A percentile compares a stretch with the other conserved stretches of the same genome.
Evolutionary conservation across 2,888 invertebrate genomes (phyloP).

Genomic region (Marronus borbonicus): DNA sequence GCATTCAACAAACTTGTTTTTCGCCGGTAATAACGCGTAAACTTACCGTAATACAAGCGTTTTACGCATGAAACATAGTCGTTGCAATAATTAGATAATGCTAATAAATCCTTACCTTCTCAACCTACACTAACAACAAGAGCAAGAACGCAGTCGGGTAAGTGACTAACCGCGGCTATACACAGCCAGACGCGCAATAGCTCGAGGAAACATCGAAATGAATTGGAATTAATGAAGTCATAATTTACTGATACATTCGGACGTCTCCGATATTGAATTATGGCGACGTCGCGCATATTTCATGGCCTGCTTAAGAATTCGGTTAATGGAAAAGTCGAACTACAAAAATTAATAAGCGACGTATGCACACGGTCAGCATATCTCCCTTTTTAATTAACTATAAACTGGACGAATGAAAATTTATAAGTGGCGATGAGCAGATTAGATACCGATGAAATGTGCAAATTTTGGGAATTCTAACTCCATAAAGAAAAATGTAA

Average conservation of each 20-base stretch:
- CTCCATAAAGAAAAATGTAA: no score
- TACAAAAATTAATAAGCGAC: conserved; percentile 32
- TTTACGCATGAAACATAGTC: conserved; percentile 7
- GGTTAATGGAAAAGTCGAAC: conserved; percentile 41
- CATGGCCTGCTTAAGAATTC: conserved; percentile 35
- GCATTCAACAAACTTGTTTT: no score
- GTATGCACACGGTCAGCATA: background rate
- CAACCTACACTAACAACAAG: conserved; percentile 8
- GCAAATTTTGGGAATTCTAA: no score
- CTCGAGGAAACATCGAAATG: conserved; percentile 43
- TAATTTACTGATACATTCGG: conserved; percentile 46
- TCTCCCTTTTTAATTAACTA: conserved; percentile 23
- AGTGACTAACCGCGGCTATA: background rate
- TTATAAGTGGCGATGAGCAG: background rate
- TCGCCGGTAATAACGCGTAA: no score
- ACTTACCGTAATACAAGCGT: background rate
- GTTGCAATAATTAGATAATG: conserved; percentile 44
- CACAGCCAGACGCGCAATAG: conserved; percentile 9
- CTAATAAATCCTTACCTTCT: conserved; percentile 37
- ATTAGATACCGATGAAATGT: background rate
- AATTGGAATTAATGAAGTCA: conserved; percentile 50
- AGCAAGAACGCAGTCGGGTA: background rate
- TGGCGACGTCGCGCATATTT: conserved; percentile 39
- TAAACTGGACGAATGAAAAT: conserved; percentile 5
- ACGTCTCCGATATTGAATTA: conserved; percentile 38